Evolutionary conservation across 2,113 vertebrate genomes (phyloP).

Genomic region (Lathamus discolor): DNA sequence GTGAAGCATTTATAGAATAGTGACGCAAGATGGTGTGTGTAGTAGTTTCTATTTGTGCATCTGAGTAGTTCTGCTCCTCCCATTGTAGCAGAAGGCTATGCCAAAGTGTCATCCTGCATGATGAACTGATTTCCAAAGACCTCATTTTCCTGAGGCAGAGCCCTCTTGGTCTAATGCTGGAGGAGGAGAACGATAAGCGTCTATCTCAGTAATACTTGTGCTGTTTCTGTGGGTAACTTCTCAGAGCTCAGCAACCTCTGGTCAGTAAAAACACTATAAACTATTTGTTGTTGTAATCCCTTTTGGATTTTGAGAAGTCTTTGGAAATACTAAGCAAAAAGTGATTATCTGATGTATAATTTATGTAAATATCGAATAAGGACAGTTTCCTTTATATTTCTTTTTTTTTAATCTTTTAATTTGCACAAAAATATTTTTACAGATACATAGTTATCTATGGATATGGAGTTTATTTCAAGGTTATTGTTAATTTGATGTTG

Average conservation of each 20-base stretch:
- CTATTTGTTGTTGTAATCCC: neutral
- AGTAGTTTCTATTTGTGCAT: neutral
- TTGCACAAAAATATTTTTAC: neutral
- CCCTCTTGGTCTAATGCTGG: neutral
- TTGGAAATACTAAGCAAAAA: neutral
- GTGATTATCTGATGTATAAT: neutral
- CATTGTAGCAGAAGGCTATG: neutral
- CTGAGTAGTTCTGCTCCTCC: neutral
- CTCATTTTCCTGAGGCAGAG: neutral
- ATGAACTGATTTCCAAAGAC: neutral
- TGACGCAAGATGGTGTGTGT: neutral
- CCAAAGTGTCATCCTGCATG: neutral
- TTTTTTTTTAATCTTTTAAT: neutral
- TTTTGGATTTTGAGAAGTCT: neutral
- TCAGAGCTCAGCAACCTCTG: neutral
- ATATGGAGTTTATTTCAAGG: neutral
- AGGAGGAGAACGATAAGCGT: neutral
- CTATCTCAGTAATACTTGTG: neutral
- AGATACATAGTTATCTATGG: neutral
- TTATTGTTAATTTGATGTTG: neutral
- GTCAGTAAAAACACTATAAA: neutral
- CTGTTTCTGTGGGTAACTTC: neutral
- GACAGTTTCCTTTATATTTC: neutral
- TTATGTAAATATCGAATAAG: neutral
- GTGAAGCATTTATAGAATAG: constrained; percentile 17